Base-by-base conservation (phyloP, 2,113 vertebrate species). In the Saguinus midas region DNA sequence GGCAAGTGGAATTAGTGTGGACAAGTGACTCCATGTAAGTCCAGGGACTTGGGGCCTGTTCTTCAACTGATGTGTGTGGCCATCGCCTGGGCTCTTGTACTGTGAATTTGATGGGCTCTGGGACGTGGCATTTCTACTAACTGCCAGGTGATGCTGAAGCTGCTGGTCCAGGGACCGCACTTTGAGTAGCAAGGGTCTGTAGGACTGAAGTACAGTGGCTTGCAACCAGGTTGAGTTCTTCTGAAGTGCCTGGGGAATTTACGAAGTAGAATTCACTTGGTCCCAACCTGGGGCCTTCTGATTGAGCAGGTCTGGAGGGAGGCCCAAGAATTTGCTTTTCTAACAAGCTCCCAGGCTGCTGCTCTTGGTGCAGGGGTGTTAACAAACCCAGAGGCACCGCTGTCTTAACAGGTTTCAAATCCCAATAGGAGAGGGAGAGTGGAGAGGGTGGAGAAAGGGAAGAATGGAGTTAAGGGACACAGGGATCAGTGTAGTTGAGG, bases 41-140 rank as follows among this genome's bases (percentile, higher is more conserved):
- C 20, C 23, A 75, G 32, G 23, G 1, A 21, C 4, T 0, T 4
- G 64, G n/a, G 11, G 29, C 70, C 27, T 1, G 16, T 48, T 21
- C 66, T 57, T 37, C 75, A 8, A 21, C 27, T 45, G 3, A 4
- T 0, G 20, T 68, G 58, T 16, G 3, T 11, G 1, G 23, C 50
- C 40, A 10, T 66, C 82, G 21, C 73, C 57, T 37, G 83, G 66
- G n/a, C 20, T 43, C 64, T n/a, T 32, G 87, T 6, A 6, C 6
- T 6, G 75, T 21, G 0, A 14, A 25, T 32, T n/a, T 8, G 21
- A 27, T 12, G 11, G 6, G 50, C 21, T 48, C 48, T 14, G 21
- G 29, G n/a, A 23, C 40, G 48, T 48, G 35, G 57, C 1, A 9
- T 8, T 43, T 10, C 64, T 32, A 6, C 17, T 18, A 12, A n/a